phyloP scores from a whole-genome alignment of 2,888 invertebrate species.

The Neocrepidodera transversa region DNA sequence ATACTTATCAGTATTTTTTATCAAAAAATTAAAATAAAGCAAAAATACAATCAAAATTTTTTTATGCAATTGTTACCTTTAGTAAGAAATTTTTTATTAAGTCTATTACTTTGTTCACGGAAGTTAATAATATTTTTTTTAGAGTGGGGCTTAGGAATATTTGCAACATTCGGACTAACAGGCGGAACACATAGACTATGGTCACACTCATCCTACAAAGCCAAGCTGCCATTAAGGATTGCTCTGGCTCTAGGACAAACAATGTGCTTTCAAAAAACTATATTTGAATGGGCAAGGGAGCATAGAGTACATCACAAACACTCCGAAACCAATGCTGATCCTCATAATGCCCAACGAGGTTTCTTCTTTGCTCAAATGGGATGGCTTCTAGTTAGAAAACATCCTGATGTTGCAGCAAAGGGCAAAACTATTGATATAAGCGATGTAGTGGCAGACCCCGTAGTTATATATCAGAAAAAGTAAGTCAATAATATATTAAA shows the following conservation, averaged over 20 bases:
- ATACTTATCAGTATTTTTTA: no score
- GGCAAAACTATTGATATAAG: constrained; percentile 85
- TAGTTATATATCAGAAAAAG: constrained; percentile 88
- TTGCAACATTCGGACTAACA: constrained; percentile 71
- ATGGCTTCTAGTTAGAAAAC: constrained; percentile 89
- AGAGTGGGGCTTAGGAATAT: not conserved
- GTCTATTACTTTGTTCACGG: no score
- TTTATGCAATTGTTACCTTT: no score
- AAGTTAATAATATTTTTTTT: no score
- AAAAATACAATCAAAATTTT: no score
- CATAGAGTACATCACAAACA: constrained; percentile 90
- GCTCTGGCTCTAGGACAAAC: constrained; percentile 77
- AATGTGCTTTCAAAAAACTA: constrained; percentile 86
- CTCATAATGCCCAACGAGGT: constrained; percentile 82
- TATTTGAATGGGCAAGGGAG: constrained; percentile 87
- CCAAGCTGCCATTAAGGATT: constrained; percentile 72
- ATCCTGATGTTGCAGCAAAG: constrained; percentile 83
- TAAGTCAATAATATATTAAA: constrained; percentile 58
- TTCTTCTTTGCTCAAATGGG: constrained; percentile 97
- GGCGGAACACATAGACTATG: constrained; percentile 83
- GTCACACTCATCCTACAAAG: constrained; percentile 82
- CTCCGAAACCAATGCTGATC: constrained; percentile 88
- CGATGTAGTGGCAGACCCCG: constrained; percentile 78
- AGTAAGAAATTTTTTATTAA: no score
- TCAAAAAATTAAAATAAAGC: no score